phyloP scores from a whole-genome alignment of 92 coral and sea anemone species.

The Siderastrea radians region DNA sequence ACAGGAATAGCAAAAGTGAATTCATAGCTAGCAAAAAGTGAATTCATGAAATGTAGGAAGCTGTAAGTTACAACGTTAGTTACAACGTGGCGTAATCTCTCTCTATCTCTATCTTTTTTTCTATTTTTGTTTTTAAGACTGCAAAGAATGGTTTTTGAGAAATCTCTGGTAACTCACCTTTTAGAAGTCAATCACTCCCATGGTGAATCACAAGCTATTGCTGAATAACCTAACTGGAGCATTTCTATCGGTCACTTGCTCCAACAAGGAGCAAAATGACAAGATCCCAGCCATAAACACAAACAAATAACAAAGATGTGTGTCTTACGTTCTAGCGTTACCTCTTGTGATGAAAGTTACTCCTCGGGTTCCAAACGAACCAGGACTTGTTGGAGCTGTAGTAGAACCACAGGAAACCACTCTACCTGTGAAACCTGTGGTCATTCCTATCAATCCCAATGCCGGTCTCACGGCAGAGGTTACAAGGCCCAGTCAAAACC shows the following conservation, averaged over 20 bases:
- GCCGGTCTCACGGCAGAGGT: neutral
- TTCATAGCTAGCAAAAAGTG: too few relatives aligned
- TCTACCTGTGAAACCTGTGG: neutral
- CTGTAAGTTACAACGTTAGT: too few relatives aligned
- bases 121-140: too few relatives aligned
- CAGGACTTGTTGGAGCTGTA: neutral
- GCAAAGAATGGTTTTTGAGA: too few relatives aligned
- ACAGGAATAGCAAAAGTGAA: too few relatives aligned
- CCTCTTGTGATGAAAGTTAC: conserved; percentile 4
- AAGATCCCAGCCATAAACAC: too few relatives aligned
- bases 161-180: conserved; percentile 12
- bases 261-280: too few relatives aligned
- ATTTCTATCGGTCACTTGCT: too few relatives aligned
- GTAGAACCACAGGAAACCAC: neutral
- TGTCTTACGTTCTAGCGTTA: neutral
- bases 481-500: conserved; percentile 16
- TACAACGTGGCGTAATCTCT: too few relatives aligned
- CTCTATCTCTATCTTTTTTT: too few relatives aligned
- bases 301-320: too few relatives aligned
- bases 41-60: too few relatives aligned
- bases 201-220: neutral
- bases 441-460: neutral
- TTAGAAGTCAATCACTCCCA: conserved; percentile 15
- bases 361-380: conserved; percentile 21
- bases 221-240: neutral